Evolutionary conservation across 2,888 invertebrate genomes (phyloP).

Genomic region (Melipona bicolor): DNA sequence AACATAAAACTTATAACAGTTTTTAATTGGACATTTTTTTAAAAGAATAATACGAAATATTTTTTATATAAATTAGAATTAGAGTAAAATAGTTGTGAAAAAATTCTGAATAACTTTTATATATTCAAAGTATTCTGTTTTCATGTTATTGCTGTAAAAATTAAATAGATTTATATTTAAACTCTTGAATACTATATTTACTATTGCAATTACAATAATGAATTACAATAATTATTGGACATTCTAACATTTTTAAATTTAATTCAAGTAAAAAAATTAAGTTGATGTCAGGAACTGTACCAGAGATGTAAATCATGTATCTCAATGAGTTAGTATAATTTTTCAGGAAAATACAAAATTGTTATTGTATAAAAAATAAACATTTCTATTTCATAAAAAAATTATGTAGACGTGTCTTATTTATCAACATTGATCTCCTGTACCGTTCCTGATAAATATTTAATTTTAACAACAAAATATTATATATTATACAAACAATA

Average conservation of each 20-base stretch:
- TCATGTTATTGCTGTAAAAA: conserved; percentile 10
- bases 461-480: conserved; percentile 15
- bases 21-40: conserved; percentile 26
- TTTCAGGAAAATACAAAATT: conserved; percentile 53
- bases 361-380: conserved; percentile 83
- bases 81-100: conserved; percentile 23
- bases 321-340: conserved; percentile 38
- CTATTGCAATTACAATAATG: conserved; percentile 12
- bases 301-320: conserved; percentile 64
- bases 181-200: conserved; percentile 25
- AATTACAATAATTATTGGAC: neutral
- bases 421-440: conserved; percentile 75
- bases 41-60: conserved; percentile 30
- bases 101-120: conserved; percentile 24
- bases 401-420: conserved; percentile 79
- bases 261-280: conserved; percentile 19
- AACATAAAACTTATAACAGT: conserved; percentile 27
- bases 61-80: conserved; percentile 46
- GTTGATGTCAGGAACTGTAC: conserved; percentile 79
- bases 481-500: neutral
- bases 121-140: conserved; percentile 21
- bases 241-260: conserved; percentile 12
- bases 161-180: conserved; percentile 11
- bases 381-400: conserved; percentile 81
- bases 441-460: conserved; percentile 77